Base-by-base conservation (phyloP, 2,797 vertebrate species). In the Crax fasciolata region DNA sequence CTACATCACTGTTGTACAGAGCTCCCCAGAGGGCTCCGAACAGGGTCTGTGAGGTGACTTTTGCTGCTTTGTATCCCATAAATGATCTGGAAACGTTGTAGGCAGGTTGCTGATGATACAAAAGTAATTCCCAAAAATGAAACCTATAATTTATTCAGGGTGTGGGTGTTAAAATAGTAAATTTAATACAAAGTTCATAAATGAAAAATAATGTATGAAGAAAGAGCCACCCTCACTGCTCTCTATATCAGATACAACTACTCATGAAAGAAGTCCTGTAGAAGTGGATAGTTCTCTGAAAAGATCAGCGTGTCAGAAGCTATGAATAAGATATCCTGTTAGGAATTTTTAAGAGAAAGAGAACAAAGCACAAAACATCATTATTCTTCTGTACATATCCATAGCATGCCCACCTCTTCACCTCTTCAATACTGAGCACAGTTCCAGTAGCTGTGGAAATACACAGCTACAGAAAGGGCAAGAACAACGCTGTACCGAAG, bases 291-390 rank as follows among this genome's bases (percentile, higher is more conserved):
- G 24, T 39, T 80, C 76, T 87, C 74, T 39, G 48, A 67, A 70
- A 79, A 70, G n/a, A 71, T 11, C 1, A 1, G 41, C 32, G 93
- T 30, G 49, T 80, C 80, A 78, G 73, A 66, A 93, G 32, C 10
- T 61, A 54, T 23, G 18, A 41, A 41, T 91, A 90, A 68, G 0
- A 28, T 2, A 2, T 30, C 49, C 43, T 23, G 3, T 79, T 35
- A 70, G 24, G 59, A 79, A 66, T 63, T 66, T 70, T 78, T 24
- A 82, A 43, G 16, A 73, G 28, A 86, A 68, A 21, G 21, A 87
- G 80, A 76, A 74, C 16, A 92, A 81, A 90, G 71, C 39, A 90
- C 41, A 72, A 92, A 83, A 84, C 23, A 10, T 7, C 38, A 57
- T 61, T 52, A 57, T 52, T 70, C 30, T 35, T 68, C 38, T 62